These are phyloP conservation scores for Todiramphus chloris DNA, from an alignment of 2,113 vertebrate species.

Conservation along the genomic window DNA sequence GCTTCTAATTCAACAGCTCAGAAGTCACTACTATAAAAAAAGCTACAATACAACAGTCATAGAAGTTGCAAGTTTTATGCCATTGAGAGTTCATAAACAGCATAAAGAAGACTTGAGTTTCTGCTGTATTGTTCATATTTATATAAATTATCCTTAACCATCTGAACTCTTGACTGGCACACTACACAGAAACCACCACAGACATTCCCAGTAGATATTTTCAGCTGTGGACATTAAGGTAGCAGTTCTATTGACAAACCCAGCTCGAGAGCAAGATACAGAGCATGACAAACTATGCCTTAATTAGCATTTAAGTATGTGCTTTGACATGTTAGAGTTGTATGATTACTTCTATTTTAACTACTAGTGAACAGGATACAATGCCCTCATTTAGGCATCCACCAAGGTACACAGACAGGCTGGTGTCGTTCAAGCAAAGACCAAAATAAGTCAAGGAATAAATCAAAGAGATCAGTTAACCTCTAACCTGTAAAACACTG, in stretches of 20 bases:
- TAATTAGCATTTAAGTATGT: not conserved
- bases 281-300: not conserved
- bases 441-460: not conserved
- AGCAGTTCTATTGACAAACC: not conserved
- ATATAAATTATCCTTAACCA: not conserved
- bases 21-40: not conserved
- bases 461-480: not conserved
- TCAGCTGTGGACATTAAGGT: not conserved
- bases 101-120: not conserved
- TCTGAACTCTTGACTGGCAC: not conserved
- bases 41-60: not conserved
- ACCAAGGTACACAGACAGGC: accelerated
- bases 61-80: not conserved
- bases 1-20: not conserved
- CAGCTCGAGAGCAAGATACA: not conserved
- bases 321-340: not conserved
- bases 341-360: not conserved
- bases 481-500: not conserved
- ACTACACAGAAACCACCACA: not conserved
- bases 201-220: not conserved
- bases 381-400: not conserved
- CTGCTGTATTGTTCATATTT: not conserved
- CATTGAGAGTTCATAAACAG: not conserved
- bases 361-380: accelerated
- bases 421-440: not conserved